Base-by-base conservation (phyloP, 1,140 invertebrate genomes). In the Homarus americanus region DNA sequence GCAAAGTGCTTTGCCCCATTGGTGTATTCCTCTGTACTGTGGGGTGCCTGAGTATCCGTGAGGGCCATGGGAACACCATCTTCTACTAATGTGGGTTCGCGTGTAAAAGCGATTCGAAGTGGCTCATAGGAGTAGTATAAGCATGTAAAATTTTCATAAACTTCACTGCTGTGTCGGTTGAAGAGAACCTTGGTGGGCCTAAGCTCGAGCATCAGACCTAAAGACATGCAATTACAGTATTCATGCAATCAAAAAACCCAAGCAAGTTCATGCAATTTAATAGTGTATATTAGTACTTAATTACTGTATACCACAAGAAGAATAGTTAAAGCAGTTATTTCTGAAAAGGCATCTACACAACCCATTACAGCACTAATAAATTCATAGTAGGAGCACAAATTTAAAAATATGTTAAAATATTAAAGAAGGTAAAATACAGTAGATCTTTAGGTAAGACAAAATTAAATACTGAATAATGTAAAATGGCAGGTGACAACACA, bases 191-290 rank as follows among this genome's bases (percentile, higher is more conserved):
- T 82, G 44, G 83, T 83, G 36, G 92, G 86, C 80, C 75, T 84
- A 58, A 92, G 80, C 66, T 91, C 85, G 34, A 93, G 73, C 82
- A 82, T 79, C 78, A 91, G 85, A 83, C 91, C 92, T 92, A 92
- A 20, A 76, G 69, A 38, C 82, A 88, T 88, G 85, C 88, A 91
- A 78, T 72, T 88, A 76, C 88, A 91, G 66, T 72, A 91, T 34
- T 53, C 49, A 69, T 78, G 73, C 53, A 38, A 53, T 40, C 36
- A 53, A 63, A 7, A 78, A 32, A 41, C 7, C 63, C 17, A 84
- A 69, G 28, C 44, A 44, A 38, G 34, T 28, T 53, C 44, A 82
- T 82, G 58, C 80, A 24, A 28, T 69, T 69, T 32, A n/a, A n/a
- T n/a, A n/a, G n/a, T n/a, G n/a, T n/a, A n/a, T n/a, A n/a, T n/a